Conservation (phyloP, 2,888 invertebrate species). For the Aspidiotus destructor region DNA sequence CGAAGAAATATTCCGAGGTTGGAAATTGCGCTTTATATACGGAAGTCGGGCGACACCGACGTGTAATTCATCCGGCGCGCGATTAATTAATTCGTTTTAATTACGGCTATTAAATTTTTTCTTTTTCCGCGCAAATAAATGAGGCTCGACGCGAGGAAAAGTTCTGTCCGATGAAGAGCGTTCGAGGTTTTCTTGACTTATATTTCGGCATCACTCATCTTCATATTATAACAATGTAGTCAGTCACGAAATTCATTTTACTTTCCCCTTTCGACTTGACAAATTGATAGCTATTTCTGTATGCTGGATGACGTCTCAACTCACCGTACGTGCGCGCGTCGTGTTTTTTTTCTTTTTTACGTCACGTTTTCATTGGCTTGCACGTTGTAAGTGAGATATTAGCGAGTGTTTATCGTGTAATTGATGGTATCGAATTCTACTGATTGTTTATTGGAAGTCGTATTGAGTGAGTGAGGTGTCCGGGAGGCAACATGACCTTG, state of each 20-base stretch:
- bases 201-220: neutral
- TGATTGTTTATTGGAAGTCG: too few relatives aligned
- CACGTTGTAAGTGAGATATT: too few relatives aligned
- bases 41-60: neutral
- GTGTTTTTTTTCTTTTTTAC: neutral
- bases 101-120: constrained; percentile 1
- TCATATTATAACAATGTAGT: neutral
- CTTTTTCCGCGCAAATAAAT: neutral
- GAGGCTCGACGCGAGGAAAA: neutral
- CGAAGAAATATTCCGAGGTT: neutral
- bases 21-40: neutral
- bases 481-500: too few relatives aligned
- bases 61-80: neutral
- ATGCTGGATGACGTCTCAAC: too few relatives aligned
- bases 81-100: constrained; percentile 4
- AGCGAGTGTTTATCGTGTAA: too few relatives aligned
- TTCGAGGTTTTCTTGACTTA: neutral
- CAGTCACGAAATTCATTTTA: neutral
- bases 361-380: neutral
- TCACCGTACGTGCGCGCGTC: too few relatives aligned
- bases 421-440: too few relatives aligned
- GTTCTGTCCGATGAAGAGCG: neutral
- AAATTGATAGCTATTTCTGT: neutral
- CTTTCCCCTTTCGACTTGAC: neutral
- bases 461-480: too few relatives aligned